A percentile compares a stretch with the other conserved stretches of the same genome.
These are phyloP conservation scores for Puffinus mauretanicus DNA, from an alignment of 2,113 vertebrate species.

Conservation along the genomic window DNA sequence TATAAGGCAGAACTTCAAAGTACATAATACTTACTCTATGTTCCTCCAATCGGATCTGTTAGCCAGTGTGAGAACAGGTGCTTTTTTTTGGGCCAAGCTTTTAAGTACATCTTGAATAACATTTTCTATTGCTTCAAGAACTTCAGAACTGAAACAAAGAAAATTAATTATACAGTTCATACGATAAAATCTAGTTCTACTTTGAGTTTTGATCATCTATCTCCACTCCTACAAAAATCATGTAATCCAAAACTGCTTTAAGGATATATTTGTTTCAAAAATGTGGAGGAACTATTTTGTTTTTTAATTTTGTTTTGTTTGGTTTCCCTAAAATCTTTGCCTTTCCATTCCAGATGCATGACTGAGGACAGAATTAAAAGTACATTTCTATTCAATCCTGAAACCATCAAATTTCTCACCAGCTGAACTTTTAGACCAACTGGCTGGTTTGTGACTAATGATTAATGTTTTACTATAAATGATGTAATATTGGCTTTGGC, in stretches of 20 bases:
- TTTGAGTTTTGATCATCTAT: background rate
- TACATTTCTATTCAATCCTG: constrained; percentile 16
- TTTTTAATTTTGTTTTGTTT: constrained; percentile 3
- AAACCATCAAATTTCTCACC: constrained; percentile 14
- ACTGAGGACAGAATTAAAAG: constrained; percentile 10
- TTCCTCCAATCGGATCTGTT: constrained; percentile 86
- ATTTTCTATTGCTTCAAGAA: constrained; percentile 85
- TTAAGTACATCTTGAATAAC: constrained; percentile 77
- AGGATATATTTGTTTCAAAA: background rate
- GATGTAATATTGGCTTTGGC: constrained; percentile 69
- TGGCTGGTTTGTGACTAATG: constrained; percentile 36
- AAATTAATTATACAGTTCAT: background rate
- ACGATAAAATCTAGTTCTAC: background rate
- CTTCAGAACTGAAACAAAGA: constrained; percentile 77
- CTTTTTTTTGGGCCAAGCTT: constrained; percentile 79
- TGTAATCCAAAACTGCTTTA: background rate
- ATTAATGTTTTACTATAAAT: constrained; percentile 68
- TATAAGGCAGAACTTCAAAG: background rate
- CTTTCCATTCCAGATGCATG: background rate
- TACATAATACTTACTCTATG: constrained; percentile 75
- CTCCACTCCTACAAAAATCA: background rate
- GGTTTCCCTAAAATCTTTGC: background rate
- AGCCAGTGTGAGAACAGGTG: constrained; percentile 79
- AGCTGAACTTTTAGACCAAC: constrained; percentile 49
- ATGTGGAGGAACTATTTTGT: background rate